A percentile compares a stretch with the other conserved stretches of the same genome.
phyloP scores from a whole-genome alignment of 2,888 invertebrate genomes.

The Polydrusus pterygomalis region DNA sequence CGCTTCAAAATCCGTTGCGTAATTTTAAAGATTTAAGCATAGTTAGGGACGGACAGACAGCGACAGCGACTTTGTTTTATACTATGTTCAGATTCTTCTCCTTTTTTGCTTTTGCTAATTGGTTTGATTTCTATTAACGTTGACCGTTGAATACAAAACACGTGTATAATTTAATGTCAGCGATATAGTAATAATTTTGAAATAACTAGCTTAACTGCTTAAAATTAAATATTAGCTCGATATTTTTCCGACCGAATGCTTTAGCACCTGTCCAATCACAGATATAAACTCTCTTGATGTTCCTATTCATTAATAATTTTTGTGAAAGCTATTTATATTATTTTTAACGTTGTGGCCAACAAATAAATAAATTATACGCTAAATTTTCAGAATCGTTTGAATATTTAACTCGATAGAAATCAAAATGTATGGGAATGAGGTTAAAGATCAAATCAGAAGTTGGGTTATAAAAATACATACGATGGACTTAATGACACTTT shows the following conservation, averaged over 20 bases:
- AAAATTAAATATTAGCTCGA: no score
- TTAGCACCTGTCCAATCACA: constrained; percentile 7
- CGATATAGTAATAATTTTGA: not conserved
- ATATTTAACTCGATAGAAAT: constrained; percentile 28
- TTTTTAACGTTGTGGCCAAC: constrained; percentile 2
- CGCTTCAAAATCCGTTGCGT: no score
- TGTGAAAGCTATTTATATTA: constrained; percentile 34
- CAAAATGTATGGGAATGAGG: constrained; percentile 33
- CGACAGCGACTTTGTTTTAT: no score
- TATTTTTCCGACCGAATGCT: not conserved
- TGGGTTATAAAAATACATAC: constrained; percentile 15
- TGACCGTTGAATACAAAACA: no score
- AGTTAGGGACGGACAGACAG: no score
- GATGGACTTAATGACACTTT: not conserved
- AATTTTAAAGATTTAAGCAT: no score
- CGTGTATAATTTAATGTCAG: no score
- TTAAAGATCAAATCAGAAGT: constrained; percentile 39
- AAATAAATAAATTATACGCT: constrained; percentile 37
- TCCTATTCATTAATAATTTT: constrained; percentile 24
- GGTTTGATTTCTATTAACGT: no score
- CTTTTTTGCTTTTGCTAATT: no score
- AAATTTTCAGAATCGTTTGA: constrained; percentile 12
- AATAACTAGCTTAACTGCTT: not conserved
- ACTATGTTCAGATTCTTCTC: no score
- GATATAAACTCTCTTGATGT: not conserved